Evolutionary conservation across 92 coral and sea anemone species (phyloP), one percentile per base, ranked within the genome.

Genomic region (Palythoa heliodiscus): DNA sequence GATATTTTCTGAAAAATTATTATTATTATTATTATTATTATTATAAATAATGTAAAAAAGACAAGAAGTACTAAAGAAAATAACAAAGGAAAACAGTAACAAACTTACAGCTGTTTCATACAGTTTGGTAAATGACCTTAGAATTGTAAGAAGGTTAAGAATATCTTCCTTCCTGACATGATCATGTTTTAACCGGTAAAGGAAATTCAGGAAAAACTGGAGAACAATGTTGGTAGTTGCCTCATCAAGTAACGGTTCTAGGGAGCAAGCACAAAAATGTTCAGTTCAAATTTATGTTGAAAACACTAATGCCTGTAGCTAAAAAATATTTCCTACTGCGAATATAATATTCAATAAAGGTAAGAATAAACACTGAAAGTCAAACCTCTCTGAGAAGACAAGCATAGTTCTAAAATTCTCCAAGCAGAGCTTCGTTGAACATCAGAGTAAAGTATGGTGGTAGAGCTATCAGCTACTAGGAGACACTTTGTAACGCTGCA

Each of bases 31-130:
- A 29, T 29, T 29, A 29, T 29, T 29, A 29, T 29, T 29, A 29
- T 29, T 29, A 29, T 29, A 29, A 29, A 29, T 29, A 29, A 29
- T 0, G 35, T 29, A 29, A 29, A 29, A 29, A 29, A 29, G 35
- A 29, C 35, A 29, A 29, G 35, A 29, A 29, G 35, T 29, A 29
- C 35, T 29, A 0, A 29, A 29, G 35, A 29, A 29, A 29, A 29
- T 29, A 29, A 29, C 35, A 29, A 29, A 29, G 35, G 1, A 29
- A 29, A 29, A 29, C 35, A 29, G 35, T 29, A 29, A 29, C 7
- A 66, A 20, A 67, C 84, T 47, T 66, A 80, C 84, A 9, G 52
- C 64, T 47, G 84, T 47, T 80, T 80, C 73, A 80, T 22, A 80
- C n/a, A 52, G 66, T 22, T 80, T 63, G 40, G 64, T 48, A 20